These are phyloP conservation scores for Tyrophagus putrescentiae DNA, from an alignment of 1,140 invertebrate species.

Conservation along the genomic window DNA sequence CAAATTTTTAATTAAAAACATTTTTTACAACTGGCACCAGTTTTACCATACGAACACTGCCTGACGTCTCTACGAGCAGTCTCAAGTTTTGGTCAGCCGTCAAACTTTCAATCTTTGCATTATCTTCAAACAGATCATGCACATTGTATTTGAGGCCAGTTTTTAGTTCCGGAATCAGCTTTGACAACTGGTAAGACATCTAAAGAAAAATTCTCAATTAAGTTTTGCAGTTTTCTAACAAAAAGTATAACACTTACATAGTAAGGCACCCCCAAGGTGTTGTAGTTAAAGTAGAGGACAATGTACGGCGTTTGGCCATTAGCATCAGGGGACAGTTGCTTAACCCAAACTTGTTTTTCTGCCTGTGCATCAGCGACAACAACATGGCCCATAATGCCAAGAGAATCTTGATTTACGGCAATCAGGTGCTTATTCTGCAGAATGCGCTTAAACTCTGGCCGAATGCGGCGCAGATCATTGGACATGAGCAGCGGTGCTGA, in stretches of 20 bases:
- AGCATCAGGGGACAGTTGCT: not conserved
- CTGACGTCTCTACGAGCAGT: not conserved
- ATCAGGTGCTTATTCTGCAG: conserved; percentile 32
- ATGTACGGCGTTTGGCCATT: conserved; percentile 15
- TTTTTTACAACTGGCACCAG: conserved; percentile 14
- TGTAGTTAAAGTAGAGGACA: conserved; percentile 19
- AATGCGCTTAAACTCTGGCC: conserved; percentile 30
- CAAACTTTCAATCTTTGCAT: not conserved
- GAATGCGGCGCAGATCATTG: conserved; percentile 33
- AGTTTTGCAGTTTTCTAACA: not conserved
- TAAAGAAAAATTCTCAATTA: not conserved
- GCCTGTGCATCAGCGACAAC: conserved; percentile 52
- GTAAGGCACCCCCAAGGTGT: conserved; percentile 13
- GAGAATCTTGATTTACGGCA: conserved; percentile 33
- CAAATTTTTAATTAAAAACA: too few relatives aligned
- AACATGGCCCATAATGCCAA: conserved; percentile 35
- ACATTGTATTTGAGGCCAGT: not conserved
- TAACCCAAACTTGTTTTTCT: not conserved
- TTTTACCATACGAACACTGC: conserved; percentile 11
- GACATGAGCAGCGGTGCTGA: conserved; percentile 37
- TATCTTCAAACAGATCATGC: conserved; percentile 4
- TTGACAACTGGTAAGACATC: conserved; percentile 7
- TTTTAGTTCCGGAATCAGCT: not conserved
- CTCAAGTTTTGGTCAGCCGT: not conserved
- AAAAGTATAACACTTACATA: conserved; percentile 6